Percentiles rank a stretch among this genome's conserved stretches.
Evolutionary conservation across 2,113 vertebrate genomes (phyloP).

Genomic region (Macheiramphus alcinus): DNA sequence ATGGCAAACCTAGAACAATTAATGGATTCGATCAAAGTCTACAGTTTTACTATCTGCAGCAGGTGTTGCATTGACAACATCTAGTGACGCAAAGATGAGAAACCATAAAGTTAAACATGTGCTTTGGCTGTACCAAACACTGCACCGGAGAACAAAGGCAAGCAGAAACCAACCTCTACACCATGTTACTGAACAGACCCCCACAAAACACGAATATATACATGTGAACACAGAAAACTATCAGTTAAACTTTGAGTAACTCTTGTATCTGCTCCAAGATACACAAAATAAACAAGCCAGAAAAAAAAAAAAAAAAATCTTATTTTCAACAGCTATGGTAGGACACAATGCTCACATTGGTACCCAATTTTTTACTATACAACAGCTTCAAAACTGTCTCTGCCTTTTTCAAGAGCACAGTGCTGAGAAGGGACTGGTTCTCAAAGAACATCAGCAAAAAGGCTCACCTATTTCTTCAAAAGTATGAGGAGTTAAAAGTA

Average conservation of each 20-base stretch:
- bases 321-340: not conserved
- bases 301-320: not conserved
- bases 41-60: not conserved
- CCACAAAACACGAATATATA: fast-evolving
- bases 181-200: fast-evolving
- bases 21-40: fast-evolving
- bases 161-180: not conserved
- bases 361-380: not conserved
- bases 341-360: not conserved
- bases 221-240: fast-evolving
- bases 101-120: not conserved
- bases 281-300: not conserved
- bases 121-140: not conserved
- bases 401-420: not conserved
- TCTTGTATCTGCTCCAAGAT: not conserved
- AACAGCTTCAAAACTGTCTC: not conserved
- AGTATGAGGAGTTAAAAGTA: not conserved
- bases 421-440: not conserved
- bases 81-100: fast-evolving
- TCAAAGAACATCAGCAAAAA: not conserved
- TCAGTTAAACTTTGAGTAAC: not conserved
- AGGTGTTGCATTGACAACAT: not conserved
- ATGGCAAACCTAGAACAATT: not conserved
- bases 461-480: not conserved
- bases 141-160: fast-evolving